Percentiles rank a stretch among this genome's conserved stretches.
phyloP scores from a whole-genome alignment of 2,797 vertebrate genomes.

The Cuniculus paca region DNA sequence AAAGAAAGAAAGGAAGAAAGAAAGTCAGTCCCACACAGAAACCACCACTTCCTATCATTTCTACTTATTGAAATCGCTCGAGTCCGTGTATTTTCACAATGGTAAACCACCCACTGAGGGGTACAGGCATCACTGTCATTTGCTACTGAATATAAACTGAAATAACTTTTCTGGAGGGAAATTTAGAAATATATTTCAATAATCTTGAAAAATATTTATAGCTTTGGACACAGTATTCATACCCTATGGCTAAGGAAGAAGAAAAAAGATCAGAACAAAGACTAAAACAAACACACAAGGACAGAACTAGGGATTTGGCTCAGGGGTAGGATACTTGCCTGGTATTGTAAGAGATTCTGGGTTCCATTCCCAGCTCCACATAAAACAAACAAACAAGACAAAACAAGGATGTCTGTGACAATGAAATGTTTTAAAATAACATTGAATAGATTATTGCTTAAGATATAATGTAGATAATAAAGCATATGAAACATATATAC shows the following conservation, averaged over 20 bases:
- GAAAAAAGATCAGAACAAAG: not conserved
- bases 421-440: slow-evolving; percentile 34
- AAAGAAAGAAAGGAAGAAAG: too few relatives aligned
- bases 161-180: slow-evolving; percentile 39
- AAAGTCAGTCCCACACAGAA: too few relatives aligned
- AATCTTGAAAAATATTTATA: slow-evolving; percentile 10
- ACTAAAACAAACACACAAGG: not conserved
- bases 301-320: not conserved
- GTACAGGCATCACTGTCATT: not conserved
- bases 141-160: not conserved
- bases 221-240: not conserved
- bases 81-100: not conserved
- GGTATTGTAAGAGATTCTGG: not conserved
- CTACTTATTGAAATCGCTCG: not conserved
- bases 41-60: not conserved
- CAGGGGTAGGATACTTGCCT: not conserved
- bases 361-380: not conserved
- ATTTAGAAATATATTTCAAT: slow-evolving; percentile 39
- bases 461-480: not conserved
- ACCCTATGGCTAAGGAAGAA: not conserved
- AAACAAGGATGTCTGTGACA: not conserved
- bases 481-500: not conserved
- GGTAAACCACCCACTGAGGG: not conserved
- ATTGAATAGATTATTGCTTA: not conserved
- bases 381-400: not conserved